Base-by-base conservation (phyloP, 2,113 vertebrate genomes). In the Glaucidium brasilianum region DNA sequence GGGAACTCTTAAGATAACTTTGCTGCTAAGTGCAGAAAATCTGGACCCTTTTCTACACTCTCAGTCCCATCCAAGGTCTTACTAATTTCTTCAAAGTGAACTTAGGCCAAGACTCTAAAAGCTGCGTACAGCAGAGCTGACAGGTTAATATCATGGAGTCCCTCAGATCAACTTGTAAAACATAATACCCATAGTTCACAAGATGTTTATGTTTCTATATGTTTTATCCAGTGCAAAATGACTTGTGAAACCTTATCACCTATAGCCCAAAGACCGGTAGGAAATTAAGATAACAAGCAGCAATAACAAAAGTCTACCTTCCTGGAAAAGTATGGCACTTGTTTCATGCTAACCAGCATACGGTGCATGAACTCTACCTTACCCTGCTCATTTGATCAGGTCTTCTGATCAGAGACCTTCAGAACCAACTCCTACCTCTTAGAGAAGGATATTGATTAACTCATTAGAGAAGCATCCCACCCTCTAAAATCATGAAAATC, bases 161-260 rank as follows among this genome's bases (percentile, higher is more conserved):
- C 30, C 43, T 41, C 11, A 60, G 83, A 67, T 41, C 15, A 77
- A 26, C 49, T 41, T 47, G 45, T 13, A 27, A 75, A 71, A 39
- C 13, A 47, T 11, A 37, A 35, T 3, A 18, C 17, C 26, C 2
- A 0, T 22, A 43, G 30, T 30, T 82, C 37, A 78, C 64, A 77
- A 50, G n/a, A 53, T 0, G 0, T 17, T 50, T 12, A 11, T 12
- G 30, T 47, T 74, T 52, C 11, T 58, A 5, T 45, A n/a, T 10
- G 37, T 53, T 85, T 90, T 9, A 27, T n/a, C 43, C 88, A 53
- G 66, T 41, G 35, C 35, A 88, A 90, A 77, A 66, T 25, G 17
- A 27, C 27, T 60, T 43, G 83, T 39, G 67, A 90, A 79, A 75
- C 53, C 43, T 60, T 41, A 68, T 5, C 15, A 67, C 12, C 34